Percentiles rank a stretch among this genome's conserved stretches.
Conservation (phyloP, 2,888 invertebrate species). For the Aspidiotus destructor region DNA sequence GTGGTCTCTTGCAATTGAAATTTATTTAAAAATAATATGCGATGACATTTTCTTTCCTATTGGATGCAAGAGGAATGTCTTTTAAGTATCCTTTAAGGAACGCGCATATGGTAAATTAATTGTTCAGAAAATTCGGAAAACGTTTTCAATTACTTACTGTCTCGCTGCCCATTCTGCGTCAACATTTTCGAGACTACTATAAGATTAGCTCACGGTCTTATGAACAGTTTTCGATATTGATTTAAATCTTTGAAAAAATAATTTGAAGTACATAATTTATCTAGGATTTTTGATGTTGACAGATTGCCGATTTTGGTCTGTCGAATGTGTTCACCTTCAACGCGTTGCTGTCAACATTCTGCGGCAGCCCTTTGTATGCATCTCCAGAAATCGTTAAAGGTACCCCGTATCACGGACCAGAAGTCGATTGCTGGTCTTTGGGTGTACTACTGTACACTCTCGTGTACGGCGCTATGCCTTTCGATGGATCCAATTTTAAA, state of each 20-base stretch:
- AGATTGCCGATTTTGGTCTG: slow-evolving; percentile 98
- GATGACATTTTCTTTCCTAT: no score
- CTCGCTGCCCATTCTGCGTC: no score
- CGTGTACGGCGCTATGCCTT: slow-evolving; percentile 99
- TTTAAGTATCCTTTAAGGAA: no score
- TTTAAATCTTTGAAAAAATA: slow-evolving; percentile 1
- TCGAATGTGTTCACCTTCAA: slow-evolving; percentile 93
- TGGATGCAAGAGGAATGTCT: no score
- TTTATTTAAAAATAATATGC: no score
- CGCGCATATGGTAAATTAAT: no score
- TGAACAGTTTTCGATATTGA: no score
- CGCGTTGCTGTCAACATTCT: slow-evolving; percentile 78
- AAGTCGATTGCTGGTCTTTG: slow-evolving; percentile 66
- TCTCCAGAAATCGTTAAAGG: slow-evolving; percentile 97
- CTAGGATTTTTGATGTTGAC: slow-evolving; percentile 37
- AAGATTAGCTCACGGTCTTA: no score
- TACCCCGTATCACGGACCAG: slow-evolving; percentile 92
- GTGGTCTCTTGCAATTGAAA: no score
- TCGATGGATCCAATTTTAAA: slow-evolving; percentile 97
- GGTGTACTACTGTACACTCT: slow-evolving; percentile 95
- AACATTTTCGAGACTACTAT: no score
- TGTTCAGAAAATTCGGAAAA: no score
- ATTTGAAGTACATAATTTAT: neutral
- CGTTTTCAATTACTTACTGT: no score
- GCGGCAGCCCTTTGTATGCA: slow-evolving; percentile 92